Evolutionary conservation across 2,797 vertebrate genomes (phyloP), one percentile per base, ranked within the genome.

Genomic region (Psittacula derbiana): DNA sequence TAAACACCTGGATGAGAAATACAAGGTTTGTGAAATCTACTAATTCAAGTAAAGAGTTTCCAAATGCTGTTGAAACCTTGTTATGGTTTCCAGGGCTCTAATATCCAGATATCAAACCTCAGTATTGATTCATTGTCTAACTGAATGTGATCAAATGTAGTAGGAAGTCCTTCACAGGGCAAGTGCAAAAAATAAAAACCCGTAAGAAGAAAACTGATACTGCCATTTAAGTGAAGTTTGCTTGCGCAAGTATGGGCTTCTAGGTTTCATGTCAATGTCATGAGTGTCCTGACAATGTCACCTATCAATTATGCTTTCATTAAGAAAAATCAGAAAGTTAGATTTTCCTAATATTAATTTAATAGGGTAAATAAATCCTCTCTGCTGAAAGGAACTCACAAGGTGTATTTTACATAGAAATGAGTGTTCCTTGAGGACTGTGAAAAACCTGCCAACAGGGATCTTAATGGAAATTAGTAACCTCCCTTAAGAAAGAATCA

Each of bases 351-450:
- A 73, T 87, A 72, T 15, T 71, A 60, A 82, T 90, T 80, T 72
- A 83, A 38, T 44, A 86, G n/a, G 5, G 20, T 62, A 75, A 90
- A 72, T 66, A 47, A 90, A 86, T 96, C 2, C 53, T 60, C 61
- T 81, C 65, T 86, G 30, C 50, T 62, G 50, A 80, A 75, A 88
- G 46, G 31, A 80, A 88, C 74, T 66, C 44, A 67, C 31, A 73
- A n/a, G 47, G n/a, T 16, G 16, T 80, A 62, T 88, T 94, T 92
- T 94, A 69, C 53, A 88, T 49, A 67, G 82, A 92, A 94, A 91
- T 75, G 36, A 91, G 25, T 41, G 19, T 90, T 90, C 60, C 78
- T 70, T 82, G 52, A 82, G 66, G 71, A 47, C 46, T 84, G 27
- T 36, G 67, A 66, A 95, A 91, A 94, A 73, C 47, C 12, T 85